phyloP scores from a whole-genome alignment of 2,888 invertebrate species.

The Stenurella melanura region DNA sequence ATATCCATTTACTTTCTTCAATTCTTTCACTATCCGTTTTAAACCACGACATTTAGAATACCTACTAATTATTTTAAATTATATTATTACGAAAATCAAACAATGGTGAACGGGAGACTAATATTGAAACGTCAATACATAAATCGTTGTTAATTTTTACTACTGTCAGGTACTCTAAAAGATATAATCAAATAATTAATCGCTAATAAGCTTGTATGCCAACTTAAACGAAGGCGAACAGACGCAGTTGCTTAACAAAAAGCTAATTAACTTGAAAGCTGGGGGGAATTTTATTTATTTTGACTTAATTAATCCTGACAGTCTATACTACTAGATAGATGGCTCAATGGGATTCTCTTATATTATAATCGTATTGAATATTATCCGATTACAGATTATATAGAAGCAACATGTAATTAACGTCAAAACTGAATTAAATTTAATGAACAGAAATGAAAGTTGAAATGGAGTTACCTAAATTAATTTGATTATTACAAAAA shows the following conservation, averaged over 20 bases:
- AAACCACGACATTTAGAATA: neutral
- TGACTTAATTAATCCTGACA: neutral
- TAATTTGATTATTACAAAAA: no score
- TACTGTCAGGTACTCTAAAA: neutral
- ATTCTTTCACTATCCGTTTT: neutral
- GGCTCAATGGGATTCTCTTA: neutral
- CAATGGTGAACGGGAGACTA: neutral
- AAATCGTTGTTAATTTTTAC: neutral
- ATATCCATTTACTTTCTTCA: no score
- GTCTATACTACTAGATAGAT: neutral
- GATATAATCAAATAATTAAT: neutral
- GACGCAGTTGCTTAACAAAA: neutral
- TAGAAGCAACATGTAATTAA: neutral
- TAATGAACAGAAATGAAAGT: no score
- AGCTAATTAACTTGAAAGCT: neutral
- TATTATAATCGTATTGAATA: neutral
- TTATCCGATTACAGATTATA: neutral
- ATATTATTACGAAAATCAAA: conserved; percentile 5
- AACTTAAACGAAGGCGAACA: neutral
- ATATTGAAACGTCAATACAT: neutral
- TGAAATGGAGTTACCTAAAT: no score
- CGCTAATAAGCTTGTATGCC: neutral
- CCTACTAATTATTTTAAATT: conserved; percentile 1
- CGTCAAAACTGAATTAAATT: neutral
- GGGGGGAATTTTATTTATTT: neutral